Percentiles rank a stretch among this genome's conserved stretches.
Evolutionary conservation across 2,113 vertebrate species (phyloP).

Genomic region (Lonchura striata): DNA sequence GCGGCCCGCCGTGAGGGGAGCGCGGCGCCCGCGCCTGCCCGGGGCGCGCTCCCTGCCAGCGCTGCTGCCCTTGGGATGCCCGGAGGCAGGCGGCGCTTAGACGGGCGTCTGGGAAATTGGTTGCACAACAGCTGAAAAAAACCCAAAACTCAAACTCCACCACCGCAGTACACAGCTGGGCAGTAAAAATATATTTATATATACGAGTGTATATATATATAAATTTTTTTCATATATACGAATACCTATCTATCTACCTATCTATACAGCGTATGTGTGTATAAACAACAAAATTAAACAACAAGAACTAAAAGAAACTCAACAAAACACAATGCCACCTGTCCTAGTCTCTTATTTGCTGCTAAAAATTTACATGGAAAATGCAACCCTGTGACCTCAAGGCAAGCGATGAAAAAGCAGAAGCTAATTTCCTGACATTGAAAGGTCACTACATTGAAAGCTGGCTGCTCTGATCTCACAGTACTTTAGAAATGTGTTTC

Average conservation of each 20-base stretch:
- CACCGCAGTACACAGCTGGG: background rate
- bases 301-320: background rate
- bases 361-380: background rate
- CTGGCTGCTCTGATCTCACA: background rate
- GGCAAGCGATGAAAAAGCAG: background rate
- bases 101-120: background rate
- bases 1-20: accelerated
- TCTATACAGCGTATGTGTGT: too few species aligned
- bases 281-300: background rate
- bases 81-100: background rate
- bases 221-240: too few species aligned
- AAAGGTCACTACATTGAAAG: background rate
- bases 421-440: background rate
- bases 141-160: accelerated
- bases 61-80: accelerated
- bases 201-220: background rate
- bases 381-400: background rate
- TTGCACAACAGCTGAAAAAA: background rate
- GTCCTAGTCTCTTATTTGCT: background rate
- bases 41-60: accelerated
- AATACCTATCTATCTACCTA: too few species aligned
- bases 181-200: background rate
- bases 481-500: background rate
- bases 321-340: background rate
- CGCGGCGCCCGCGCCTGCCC: accelerated